phyloP scores from a whole-genome alignment of 2,888 invertebrate genomes.

The Malacosoma neustria region DNA sequence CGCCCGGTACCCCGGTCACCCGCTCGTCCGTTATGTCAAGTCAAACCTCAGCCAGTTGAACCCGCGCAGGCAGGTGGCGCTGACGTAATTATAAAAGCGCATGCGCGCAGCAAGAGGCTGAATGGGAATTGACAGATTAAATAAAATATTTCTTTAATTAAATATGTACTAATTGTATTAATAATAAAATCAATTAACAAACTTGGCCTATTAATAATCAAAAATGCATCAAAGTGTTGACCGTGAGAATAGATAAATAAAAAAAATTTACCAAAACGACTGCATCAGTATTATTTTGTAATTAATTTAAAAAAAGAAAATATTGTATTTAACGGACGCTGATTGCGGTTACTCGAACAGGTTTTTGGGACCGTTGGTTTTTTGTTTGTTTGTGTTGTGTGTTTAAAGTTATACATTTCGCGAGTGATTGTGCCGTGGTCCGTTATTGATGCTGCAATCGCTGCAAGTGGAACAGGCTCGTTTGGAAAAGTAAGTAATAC shows the following conservation, averaged over 20 bases:
- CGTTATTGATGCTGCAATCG: conserved; percentile 47
- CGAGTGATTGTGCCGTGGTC: conserved; percentile 41
- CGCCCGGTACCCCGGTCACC: conserved; percentile 18
- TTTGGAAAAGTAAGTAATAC: conserved; percentile 35
- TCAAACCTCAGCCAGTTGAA: conserved; percentile 28
- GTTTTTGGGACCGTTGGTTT: conserved; percentile 59
- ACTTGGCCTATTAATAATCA: conserved; percentile 34
- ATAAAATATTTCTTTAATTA: conserved; percentile 31
- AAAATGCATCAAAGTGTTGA: conserved; percentile 37
- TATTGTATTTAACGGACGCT: not conserved
- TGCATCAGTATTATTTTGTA: not conserved
- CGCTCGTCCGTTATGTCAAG: conserved; percentile 12
- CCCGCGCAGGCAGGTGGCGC: conserved; percentile 56
- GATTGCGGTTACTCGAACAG: conserved; percentile 30
- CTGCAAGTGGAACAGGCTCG: conserved; percentile 28
- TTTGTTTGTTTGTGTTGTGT: conserved; percentile 31
- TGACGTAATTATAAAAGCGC: conserved; percentile 19
- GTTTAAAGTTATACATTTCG: conserved; percentile 28
- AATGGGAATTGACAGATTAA: conserved; percentile 48
- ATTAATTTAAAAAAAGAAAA: not conserved
- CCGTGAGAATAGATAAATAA: conserved; percentile 22
- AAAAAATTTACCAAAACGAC: conserved; percentile 57
- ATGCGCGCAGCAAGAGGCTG: conserved; percentile 41
- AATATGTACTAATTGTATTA: conserved; percentile 20
- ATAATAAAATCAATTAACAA: conserved; percentile 28